These are phyloP conservation scores for Caenorhabditis doughertyi DNA, from an alignment of 2,888 invertebrate genomes.

Conservation along the genomic window DNA sequence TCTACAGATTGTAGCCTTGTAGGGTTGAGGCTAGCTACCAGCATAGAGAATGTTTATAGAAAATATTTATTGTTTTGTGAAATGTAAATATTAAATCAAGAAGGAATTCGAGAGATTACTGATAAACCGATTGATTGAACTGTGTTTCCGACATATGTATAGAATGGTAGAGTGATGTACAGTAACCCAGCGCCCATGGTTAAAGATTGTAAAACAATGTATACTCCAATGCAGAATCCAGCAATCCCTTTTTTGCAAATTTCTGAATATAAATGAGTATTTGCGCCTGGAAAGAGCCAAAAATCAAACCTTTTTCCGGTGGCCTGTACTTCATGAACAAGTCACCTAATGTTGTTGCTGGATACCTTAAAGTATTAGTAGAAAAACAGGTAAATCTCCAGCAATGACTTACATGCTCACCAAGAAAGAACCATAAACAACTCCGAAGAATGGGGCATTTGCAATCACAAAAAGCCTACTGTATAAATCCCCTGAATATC, in stretches of 20 bases:
- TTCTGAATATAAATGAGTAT: background rate
- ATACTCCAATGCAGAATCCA: constrained; percentile 1
- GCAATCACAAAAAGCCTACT: constrained; percentile 30
- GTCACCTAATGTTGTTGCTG: background rate
- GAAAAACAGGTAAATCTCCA: background rate
- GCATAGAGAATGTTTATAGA: background rate
- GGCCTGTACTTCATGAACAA: background rate
- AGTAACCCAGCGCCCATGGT: constrained; percentile 17
- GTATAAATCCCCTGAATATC: constrained; percentile 43
- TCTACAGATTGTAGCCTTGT: constrained; percentile 4
- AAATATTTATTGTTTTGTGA: background rate
- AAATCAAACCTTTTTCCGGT: constrained; percentile 2
- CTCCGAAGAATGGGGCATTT: constrained; percentile 13
- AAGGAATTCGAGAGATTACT: background rate
- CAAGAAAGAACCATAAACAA: constrained; percentile 13
- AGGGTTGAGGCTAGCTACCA: background rate
- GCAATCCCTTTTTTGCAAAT: constrained; percentile 8
- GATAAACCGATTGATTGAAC: background rate
- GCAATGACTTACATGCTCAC: constrained; percentile 31
- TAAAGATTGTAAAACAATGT: background rate
- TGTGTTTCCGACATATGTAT: background rate
- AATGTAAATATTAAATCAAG: background rate
- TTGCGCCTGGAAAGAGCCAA: background rate
- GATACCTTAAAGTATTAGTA: constrained; percentile 12
- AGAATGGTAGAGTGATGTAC: constrained; percentile 14